Evolutionary conservation across 2,113 vertebrate species (phyloP), one percentile per base, ranked within the genome.

Genomic region (Melospiza melodia): DNA sequence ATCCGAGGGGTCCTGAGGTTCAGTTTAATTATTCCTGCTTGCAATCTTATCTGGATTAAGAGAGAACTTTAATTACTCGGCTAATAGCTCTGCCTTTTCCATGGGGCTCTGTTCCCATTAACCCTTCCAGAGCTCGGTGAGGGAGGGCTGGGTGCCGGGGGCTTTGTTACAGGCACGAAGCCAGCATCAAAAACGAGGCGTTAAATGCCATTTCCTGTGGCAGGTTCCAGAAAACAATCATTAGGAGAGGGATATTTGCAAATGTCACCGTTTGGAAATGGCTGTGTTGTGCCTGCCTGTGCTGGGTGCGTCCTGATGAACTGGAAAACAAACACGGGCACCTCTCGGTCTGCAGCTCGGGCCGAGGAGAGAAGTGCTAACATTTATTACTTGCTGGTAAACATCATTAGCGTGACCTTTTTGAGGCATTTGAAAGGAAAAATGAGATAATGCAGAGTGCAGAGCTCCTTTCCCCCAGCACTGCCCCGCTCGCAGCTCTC

Each of bases 1-100:
- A 71, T 23, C 89, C 69, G 41, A 19, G 80, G 72, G 58, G 62
- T 52, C 41, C 4, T 0, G 1, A 63, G 66, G 21, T 57, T 77
- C 79, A 10, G 13, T 75, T 95, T 93, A 96, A 97, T 97, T 96
- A 94, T 6, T 89, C 39, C 89, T 93, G 44, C 61, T 78, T 58
- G 30, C 24, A 63, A 3, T 84, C 73, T 89, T 95, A 82, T 90
- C 80, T 88, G 27, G 67, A n/a, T 89, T 65, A 93, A 91, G 79
- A 7, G n/a, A 84, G 93, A 58, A 19, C 54, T 30, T 75, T 93
- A 95, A 97, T 97, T 97, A 82, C 71, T 94, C 71, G 48, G 12
- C 43, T 94, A 77, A 96, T 79, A 59, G 84, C 78, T 55, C 25
- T 25, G 54, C 62, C 72, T 84, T 48, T 48, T 75, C 73, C 73